Evolutionary conservation across 2,797 vertebrate species (phyloP).

Genomic region (Cryptoprocta ferox): DNA sequence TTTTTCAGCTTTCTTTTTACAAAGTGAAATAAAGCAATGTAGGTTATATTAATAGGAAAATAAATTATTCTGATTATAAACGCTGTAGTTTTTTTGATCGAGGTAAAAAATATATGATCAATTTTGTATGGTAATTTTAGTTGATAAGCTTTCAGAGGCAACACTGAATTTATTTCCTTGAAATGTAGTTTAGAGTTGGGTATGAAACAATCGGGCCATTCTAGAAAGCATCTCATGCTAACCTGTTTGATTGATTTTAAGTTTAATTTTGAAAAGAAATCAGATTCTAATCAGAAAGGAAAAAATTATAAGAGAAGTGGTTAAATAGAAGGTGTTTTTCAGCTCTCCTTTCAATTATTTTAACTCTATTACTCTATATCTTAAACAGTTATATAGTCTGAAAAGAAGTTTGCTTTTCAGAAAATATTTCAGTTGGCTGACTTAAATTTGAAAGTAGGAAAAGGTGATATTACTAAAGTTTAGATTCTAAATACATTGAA

Average conservation of each 20-base stretch:
- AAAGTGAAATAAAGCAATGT: slow-evolving; percentile 30
- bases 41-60: slow-evolving; percentile 53
- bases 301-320: background rate
- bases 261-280: slow-evolving; percentile 52
- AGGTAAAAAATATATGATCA: slow-evolving; percentile 13
- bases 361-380: background rate
- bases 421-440: background rate
- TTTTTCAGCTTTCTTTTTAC: slow-evolving; percentile 28
- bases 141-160: slow-evolving; percentile 13
- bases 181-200: slow-evolving; percentile 30
- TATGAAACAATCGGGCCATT: slow-evolving; percentile 27
- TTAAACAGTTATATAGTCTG: background rate
- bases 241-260: background rate
- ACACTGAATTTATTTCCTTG: slow-evolving; percentile 7
- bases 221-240: slow-evolving; percentile 49
- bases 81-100: slow-evolving; percentile 8
- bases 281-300: slow-evolving; percentile 43
- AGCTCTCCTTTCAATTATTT: background rate
- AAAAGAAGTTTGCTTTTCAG: background rate
- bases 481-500: background rate
- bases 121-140: slow-evolving; percentile 28
- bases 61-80: slow-evolving; percentile 58
- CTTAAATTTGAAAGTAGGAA: background rate
- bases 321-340: slow-evolving; percentile 2
- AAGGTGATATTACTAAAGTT: background rate